Conservation (phyloP, 2,113 vertebrate species). For the Chloroceryle aenea region DNA sequence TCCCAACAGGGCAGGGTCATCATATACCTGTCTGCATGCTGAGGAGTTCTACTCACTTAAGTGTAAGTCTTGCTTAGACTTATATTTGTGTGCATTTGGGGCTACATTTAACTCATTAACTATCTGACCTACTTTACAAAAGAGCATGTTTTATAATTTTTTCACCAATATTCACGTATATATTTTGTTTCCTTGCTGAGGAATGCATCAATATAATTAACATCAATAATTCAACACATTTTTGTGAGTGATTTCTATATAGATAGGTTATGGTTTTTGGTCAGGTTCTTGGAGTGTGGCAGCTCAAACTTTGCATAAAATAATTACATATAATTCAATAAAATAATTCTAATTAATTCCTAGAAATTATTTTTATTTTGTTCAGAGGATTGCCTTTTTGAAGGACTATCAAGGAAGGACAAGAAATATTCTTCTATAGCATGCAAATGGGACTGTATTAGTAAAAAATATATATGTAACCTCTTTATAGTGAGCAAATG, state of each 20-base stretch:
- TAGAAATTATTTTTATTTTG: neutral
- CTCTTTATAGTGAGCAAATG: neutral
- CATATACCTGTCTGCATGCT: neutral
- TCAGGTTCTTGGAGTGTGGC: neutral
- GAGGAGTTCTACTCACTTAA: neutral
- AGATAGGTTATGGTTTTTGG: neutral
- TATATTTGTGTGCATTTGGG: neutral
- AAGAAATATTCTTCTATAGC: neutral
- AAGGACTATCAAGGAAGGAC: neutral
- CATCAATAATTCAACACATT: neutral
- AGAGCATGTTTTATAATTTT: neutral
- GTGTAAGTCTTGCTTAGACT: neutral
- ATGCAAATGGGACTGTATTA: neutral
- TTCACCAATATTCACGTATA: neutral
- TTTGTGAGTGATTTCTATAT: neutral
- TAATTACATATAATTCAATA: neutral
- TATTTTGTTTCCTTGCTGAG: neutral
- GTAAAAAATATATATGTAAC: neutral
- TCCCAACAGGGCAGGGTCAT: neutral
- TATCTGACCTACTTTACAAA: neutral
- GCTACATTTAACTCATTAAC: neutral
- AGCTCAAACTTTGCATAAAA: neutral
- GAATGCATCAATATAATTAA: neutral
- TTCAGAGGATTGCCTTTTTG: neutral
- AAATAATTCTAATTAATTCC: neutral